Conservation (phyloP, 2,888 invertebrate species). For the Meliscaeva auricollis region DNA sequence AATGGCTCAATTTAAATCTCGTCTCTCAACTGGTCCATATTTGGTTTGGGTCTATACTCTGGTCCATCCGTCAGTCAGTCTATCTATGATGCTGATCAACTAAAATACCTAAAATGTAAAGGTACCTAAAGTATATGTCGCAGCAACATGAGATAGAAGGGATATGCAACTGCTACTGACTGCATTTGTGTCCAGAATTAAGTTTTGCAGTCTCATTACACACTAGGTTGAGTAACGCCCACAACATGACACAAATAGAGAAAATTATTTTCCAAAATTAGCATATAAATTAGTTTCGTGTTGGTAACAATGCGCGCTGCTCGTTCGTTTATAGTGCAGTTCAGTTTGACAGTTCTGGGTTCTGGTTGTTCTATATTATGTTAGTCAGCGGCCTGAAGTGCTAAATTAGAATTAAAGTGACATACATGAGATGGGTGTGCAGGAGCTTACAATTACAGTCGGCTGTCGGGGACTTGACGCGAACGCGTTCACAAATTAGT, state of each 20-base stretch:
- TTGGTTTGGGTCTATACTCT: neutral
- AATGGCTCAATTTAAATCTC: constrained; percentile 53
- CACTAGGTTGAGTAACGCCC: constrained; percentile 67
- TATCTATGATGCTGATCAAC: constrained; percentile 30
- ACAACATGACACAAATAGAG: constrained; percentile 72
- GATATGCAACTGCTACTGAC: neutral
- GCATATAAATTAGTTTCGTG: constrained; percentile 71
- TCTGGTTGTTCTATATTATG: constrained; percentile 25
- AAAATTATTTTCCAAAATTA: constrained; percentile 72
- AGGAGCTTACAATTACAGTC: constrained; percentile 43
- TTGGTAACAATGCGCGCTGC: constrained; percentile 46
- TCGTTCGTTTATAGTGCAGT: constrained; percentile 39
- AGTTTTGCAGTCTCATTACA: constrained; percentile 66
- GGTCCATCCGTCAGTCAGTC: neutral
- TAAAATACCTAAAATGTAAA: neutral
- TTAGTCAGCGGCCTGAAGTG: constrained; percentile 27
- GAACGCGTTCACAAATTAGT: constrained; percentile 61
- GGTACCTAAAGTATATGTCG: neutral
- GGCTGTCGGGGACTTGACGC: constrained; percentile 34
- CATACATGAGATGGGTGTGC: constrained; percentile 50
- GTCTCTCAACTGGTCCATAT: constrained; percentile 42
- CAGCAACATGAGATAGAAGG: neutral
- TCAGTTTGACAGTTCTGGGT: constrained; percentile 53
- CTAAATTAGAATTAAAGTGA: constrained; percentile 61
- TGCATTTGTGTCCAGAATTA: constrained; percentile 45